phyloP scores from a whole-genome alignment of 2,113 vertebrate species.

The Oncorhynchus masou region DNA sequence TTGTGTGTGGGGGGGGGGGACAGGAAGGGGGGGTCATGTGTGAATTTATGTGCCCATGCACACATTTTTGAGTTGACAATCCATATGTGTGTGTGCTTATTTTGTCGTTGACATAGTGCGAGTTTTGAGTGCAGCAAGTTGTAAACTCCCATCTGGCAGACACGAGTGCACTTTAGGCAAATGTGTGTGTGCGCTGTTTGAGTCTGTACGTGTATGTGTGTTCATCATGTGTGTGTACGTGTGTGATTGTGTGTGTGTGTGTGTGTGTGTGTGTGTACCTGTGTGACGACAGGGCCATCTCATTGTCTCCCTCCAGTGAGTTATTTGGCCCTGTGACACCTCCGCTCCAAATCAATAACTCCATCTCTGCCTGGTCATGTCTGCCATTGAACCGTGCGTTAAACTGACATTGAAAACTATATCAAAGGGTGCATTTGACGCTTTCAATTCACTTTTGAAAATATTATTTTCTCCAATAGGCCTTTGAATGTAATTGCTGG shows the following conservation, averaged over 20 bases:
- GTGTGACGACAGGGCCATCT: neutral
- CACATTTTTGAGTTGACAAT: neutral
- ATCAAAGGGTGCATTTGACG: neutral
- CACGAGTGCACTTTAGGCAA: neutral
- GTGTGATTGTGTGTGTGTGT: too few relatives aligned
- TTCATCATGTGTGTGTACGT: too few relatives aligned
- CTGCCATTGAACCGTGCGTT: neutral
- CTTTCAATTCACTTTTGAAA: neutral
- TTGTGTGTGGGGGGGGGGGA: too few relatives aligned
- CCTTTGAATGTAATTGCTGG: neutral
- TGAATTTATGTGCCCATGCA: neutral
- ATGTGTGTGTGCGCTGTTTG: neutral
- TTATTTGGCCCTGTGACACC: neutral
- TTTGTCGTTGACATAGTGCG: neutral
- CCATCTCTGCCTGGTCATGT: neutral
- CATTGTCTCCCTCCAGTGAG: neutral
- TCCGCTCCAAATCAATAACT: neutral
- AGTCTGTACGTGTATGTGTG: neutral
- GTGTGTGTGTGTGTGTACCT: conserved; percentile 17
- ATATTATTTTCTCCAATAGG: neutral
- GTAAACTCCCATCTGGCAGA: neutral
- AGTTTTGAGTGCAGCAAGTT: neutral
- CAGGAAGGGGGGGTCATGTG: neutral
- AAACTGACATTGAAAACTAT: neutral
- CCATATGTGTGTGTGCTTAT: neutral